A percentile compares a stretch with the other conserved stretches of the same genome.
These are phyloP conservation scores for Caerostris darwini DNA, from an alignment of 1,140 invertebrate genomes.

Conservation along the genomic window DNA sequence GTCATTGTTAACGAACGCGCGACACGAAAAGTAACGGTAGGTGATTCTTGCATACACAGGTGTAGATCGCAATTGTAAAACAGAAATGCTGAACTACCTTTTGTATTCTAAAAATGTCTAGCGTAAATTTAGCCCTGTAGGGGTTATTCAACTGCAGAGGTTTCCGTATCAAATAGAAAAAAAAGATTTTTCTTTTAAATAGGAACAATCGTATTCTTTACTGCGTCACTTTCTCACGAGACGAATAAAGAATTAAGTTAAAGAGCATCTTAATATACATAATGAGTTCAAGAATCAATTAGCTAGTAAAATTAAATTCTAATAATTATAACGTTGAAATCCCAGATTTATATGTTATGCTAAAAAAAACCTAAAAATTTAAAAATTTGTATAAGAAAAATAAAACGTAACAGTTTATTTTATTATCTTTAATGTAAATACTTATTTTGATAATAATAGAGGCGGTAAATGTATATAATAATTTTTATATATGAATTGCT, in stretches of 20 bases:
- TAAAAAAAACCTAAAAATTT: too few species aligned
- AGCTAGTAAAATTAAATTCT: background rate
- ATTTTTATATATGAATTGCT: too few species aligned
- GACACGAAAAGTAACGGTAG: background rate
- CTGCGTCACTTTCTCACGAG: background rate
- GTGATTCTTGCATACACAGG: slow-evolving; percentile 14
- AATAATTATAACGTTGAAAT: background rate
- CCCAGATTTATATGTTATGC: too few species aligned
- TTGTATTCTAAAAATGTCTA: slow-evolving; percentile 63
- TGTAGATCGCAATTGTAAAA: slow-evolving; percentile 19
- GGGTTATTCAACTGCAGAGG: slow-evolving; percentile 60
- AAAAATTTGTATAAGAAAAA: too few species aligned
- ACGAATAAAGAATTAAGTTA: background rate
- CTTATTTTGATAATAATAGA: too few species aligned
- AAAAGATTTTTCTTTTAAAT: background rate
- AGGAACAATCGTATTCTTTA: background rate
- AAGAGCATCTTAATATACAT: background rate
- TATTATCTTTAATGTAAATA: too few species aligned
- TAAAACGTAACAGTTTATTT: too few species aligned
- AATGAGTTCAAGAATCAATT: background rate
- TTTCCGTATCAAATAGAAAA: slow-evolving; percentile 33
- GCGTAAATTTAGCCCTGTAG: slow-evolving; percentile 63
- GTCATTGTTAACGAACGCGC: background rate
- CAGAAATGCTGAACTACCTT: slow-evolving; percentile 50
- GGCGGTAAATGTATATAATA: too few species aligned